phyloP scores from a whole-genome alignment of 2,113 vertebrate species.

The Tragelaphus strepsiceros region DNA sequence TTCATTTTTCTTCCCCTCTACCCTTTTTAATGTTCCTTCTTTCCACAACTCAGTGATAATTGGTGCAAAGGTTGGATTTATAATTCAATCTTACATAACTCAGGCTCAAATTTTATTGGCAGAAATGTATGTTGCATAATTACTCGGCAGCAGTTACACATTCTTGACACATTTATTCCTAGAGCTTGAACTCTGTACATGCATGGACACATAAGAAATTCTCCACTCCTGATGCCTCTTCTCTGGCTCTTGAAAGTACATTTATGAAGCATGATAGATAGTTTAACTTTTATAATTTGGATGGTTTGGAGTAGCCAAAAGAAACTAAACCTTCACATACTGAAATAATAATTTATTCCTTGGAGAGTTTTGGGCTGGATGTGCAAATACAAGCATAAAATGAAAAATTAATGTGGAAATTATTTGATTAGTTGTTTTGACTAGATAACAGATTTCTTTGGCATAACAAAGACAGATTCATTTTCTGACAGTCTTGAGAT shows the following conservation, averaged over 20 bases:
- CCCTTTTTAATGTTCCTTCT: background rate
- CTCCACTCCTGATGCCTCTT: background rate
- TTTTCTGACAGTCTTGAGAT: background rate
- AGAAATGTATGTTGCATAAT: slow-evolving; percentile 51
- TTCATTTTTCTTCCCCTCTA: background rate
- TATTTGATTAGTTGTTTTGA: background rate
- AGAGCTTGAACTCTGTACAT: slow-evolving; percentile 8
- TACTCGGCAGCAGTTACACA: background rate
- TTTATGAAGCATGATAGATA: slow-evolving; percentile 39
- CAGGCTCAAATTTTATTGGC: slow-evolving; percentile 38
- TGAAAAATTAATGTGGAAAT: slow-evolving; percentile 28
- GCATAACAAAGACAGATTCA: background rate
- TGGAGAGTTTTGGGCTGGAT: background rate
- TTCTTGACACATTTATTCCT: slow-evolving; percentile 59
- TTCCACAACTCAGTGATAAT: background rate
- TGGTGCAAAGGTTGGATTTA: slow-evolving; percentile 35
- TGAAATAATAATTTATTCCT: background rate
- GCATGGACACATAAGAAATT: slow-evolving; percentile 52
- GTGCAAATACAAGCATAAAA: background rate
- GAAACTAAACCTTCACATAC: background rate
- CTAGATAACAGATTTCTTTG: slow-evolving; percentile 12
- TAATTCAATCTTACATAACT: slow-evolving; percentile 47
- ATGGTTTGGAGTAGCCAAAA: background rate
- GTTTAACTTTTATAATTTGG: background rate
- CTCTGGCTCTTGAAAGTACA: background rate